phyloP scores from a whole-genome alignment of 2,888 invertebrate genomes.

The Apamea crenata region DNA sequence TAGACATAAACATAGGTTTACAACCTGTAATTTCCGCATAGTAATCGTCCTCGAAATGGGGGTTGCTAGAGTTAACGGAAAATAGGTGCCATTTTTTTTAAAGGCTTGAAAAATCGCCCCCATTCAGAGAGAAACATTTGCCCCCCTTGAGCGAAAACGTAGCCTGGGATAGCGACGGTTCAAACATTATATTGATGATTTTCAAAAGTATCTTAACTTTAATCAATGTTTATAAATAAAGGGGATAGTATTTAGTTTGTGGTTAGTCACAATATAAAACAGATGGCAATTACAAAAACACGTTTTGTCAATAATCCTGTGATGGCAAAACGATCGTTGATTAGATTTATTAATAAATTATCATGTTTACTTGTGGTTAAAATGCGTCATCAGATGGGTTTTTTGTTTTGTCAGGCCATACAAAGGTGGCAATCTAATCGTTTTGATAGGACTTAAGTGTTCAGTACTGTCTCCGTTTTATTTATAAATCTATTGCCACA shows the following conservation, averaged over 20 bases:
- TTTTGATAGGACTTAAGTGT: conserved; percentile 11
- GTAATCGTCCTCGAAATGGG: too few relatives aligned
- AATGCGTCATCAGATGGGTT: conserved; percentile 33
- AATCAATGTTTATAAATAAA: too few relatives aligned
- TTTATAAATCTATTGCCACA: neutral
- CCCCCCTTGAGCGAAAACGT: too few relatives aligned
- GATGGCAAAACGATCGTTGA: conserved; percentile 25
- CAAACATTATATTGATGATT: too few relatives aligned
- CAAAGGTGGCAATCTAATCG: conserved; percentile 30
- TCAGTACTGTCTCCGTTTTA: neutral
- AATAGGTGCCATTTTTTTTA: too few relatives aligned
- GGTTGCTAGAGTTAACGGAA: too few relatives aligned
- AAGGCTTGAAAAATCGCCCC: too few relatives aligned
- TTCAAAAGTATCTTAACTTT: too few relatives aligned
- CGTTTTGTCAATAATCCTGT: conserved; percentile 4
- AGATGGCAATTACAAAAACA: conserved; percentile 5
- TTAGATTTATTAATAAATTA: conserved; percentile 17
- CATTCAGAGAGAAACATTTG: too few relatives aligned
- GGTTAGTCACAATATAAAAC: neutral
- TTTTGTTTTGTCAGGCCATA: conserved; percentile 38
- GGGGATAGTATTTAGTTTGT: too few relatives aligned
- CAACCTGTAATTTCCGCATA: too few relatives aligned
- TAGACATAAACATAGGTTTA: neutral
- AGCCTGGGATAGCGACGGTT: too few relatives aligned
- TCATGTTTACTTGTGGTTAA: conserved; percentile 29